phyloP scores from a whole-genome alignment of 2,113 vertebrate species.

The Notarius lentiginosus region DNA sequence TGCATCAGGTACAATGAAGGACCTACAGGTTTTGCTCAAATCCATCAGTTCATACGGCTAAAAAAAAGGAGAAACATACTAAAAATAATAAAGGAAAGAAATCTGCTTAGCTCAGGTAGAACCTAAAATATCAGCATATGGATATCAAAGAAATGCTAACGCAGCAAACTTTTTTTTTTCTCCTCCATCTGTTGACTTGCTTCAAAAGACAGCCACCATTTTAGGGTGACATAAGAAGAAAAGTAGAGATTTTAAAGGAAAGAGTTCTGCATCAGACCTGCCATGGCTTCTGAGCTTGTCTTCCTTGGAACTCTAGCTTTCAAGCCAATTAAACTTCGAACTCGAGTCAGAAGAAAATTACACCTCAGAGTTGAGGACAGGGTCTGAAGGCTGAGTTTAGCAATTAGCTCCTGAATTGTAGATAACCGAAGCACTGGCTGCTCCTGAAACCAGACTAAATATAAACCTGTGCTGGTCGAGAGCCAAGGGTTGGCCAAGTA shows the following conservation, averaged over 20 bases:
- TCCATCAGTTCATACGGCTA: background rate
- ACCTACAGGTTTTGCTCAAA: background rate
- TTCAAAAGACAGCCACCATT: background rate
- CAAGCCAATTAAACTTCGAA: background rate
- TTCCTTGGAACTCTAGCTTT: background rate
- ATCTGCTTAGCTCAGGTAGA: constrained; percentile 2
- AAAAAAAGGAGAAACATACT: background rate
- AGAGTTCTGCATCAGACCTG: background rate
- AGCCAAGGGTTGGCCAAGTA: background rate
- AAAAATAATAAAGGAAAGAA: background rate
- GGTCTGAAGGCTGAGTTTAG: constrained; percentile 1
- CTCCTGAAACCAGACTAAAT: background rate
- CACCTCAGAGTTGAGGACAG: background rate
- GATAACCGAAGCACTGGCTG: constrained; percentile 7
- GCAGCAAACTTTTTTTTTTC: background rate
- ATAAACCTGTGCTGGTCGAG: background rate
- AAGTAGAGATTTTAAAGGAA: background rate
- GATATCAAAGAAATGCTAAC: background rate
- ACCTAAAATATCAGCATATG: background rate
- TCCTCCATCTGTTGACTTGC: background rate
- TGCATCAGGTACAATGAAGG: background rate
- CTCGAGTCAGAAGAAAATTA: background rate
- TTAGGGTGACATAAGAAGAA: background rate
- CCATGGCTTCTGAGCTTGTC: background rate
- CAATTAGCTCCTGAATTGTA: constrained; percentile 20